These are phyloP conservation scores for Ophion obscuratus DNA, from an alignment of 2,888 invertebrate species.

Conservation along the genomic window DNA sequence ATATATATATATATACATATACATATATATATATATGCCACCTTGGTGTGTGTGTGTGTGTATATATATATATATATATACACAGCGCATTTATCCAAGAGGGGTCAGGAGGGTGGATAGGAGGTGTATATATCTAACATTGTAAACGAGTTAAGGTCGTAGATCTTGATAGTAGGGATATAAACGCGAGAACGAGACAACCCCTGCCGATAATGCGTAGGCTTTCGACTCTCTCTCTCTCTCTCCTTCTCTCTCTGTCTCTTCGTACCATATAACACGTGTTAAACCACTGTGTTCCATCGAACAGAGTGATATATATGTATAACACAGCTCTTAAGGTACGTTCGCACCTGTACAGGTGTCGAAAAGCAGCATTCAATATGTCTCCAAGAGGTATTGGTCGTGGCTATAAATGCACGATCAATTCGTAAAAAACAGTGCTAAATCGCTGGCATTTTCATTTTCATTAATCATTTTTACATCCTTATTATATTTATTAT, in stretches of 20 bases:
- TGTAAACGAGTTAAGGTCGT: constrained; percentile 75
- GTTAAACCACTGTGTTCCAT: constrained; percentile 44
- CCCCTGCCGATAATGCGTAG: constrained; percentile 74
- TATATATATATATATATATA: background rate
- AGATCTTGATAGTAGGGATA: constrained; percentile 71
- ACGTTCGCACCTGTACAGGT: constrained; percentile 60
- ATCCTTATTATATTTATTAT: background rate
- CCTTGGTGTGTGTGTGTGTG: too few species aligned
- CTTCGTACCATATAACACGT: constrained; percentile 48
- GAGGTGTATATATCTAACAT: constrained; percentile 57
- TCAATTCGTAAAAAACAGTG: background rate
- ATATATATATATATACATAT: too few species aligned
- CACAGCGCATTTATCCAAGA: background rate
- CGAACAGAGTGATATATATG: constrained; percentile 15
- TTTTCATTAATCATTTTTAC: background rate
- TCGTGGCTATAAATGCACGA: background rate
- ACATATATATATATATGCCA: background rate
- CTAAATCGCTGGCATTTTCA: background rate
- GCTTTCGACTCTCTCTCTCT: constrained; percentile 41
- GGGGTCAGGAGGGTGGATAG: background rate
- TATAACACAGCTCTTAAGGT: constrained; percentile 24
- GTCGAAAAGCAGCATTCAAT: constrained; percentile 44
- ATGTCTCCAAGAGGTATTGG: background rate
- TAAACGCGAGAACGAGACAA: constrained; percentile 72
- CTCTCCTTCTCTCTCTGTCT: constrained; percentile 11